Conservation (phyloP, 2,888 invertebrate genomes). For the Mystacides longicornis region DNA sequence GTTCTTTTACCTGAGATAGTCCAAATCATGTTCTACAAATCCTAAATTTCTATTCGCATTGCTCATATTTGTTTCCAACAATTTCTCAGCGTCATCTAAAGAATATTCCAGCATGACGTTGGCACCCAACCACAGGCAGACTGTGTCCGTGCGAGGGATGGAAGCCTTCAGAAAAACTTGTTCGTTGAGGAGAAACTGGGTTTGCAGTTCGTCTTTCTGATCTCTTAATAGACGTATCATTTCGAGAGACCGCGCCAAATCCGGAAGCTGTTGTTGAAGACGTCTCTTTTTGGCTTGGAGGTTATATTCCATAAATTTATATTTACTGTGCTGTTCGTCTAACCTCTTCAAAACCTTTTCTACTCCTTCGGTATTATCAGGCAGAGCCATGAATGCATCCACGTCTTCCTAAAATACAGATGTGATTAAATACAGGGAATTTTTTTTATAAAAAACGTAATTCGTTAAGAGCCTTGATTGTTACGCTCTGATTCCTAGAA, state of each 20-base stretch:
- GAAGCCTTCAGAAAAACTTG: slow-evolving; percentile 80
- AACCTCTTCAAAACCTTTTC: slow-evolving; percentile 79
- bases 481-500: not conserved
- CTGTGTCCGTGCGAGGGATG: slow-evolving; percentile 83
- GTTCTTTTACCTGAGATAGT: slow-evolving; percentile 78
- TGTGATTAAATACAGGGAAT: no score
- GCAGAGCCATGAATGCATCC: slow-evolving; percentile 79
- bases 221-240: slow-evolving; percentile 84
- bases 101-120: slow-evolving; percentile 98
- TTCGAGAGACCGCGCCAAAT: slow-evolving; percentile 81
- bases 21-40: slow-evolving; percentile 86
- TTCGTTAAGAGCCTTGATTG: not conserved
- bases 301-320: slow-evolving; percentile 95
- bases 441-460: not conserved
- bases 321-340: slow-evolving; percentile 92
- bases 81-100: slow-evolving; percentile 79
- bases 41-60: slow-evolving; percentile 77
- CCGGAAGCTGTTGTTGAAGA: slow-evolving; percentile 89
- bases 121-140: slow-evolving; percentile 77
- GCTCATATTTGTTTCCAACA: slow-evolving; percentile 75
- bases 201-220: slow-evolving; percentile 74
- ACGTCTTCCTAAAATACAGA: slow-evolving; percentile 80
- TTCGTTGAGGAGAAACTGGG: slow-evolving; percentile 87
- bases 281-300: slow-evolving; percentile 78
- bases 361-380: slow-evolving; percentile 75